phyloP scores from a whole-genome alignment of 2,888 invertebrate genomes.

The Rhynchonema sp. region DNA sequence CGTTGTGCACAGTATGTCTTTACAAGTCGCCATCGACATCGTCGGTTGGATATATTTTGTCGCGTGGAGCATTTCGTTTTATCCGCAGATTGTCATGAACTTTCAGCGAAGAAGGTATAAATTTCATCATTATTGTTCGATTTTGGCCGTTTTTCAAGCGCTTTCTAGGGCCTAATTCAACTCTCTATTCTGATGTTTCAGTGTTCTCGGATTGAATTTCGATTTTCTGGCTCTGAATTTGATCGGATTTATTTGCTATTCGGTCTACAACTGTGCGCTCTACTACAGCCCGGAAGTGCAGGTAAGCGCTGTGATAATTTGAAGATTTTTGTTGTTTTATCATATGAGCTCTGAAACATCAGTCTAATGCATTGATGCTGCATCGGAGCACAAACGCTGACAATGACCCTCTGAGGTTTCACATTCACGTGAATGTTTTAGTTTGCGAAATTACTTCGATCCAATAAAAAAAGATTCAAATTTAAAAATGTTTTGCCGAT shows the following conservation, averaged over 20 bases:
- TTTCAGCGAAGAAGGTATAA: conserved; percentile 57
- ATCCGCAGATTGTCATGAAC: conserved; percentile 84
- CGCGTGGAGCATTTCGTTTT: conserved; percentile 95
- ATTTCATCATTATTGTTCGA: not conserved
- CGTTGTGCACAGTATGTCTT: conserved; percentile 16
- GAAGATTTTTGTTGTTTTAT: no score
- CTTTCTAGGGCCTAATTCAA: no score
- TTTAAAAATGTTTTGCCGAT: no score
- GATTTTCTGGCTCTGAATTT: conserved; percentile 77
- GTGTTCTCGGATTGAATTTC: conserved; percentile 88
- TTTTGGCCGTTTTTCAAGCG: no score
- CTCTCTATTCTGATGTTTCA: conserved; percentile 29
- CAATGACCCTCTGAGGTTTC: no score
- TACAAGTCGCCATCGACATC: conserved; percentile 52
- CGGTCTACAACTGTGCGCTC: conserved; percentile 72
- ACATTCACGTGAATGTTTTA: no score
- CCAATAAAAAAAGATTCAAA: no score
- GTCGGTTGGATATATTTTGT: conserved; percentile 98
- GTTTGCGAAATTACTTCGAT: no score
- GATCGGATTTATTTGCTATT: conserved; percentile 75
- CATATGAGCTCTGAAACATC: no score
- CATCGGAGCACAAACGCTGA: no score
- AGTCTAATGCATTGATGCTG: no score
- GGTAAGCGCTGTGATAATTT: no score
- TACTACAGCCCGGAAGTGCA: conserved; percentile 59